Evolutionary conservation across 2,113 vertebrate genomes (phyloP).

Genomic region (Poeciliopsis occidentalis): DNA sequence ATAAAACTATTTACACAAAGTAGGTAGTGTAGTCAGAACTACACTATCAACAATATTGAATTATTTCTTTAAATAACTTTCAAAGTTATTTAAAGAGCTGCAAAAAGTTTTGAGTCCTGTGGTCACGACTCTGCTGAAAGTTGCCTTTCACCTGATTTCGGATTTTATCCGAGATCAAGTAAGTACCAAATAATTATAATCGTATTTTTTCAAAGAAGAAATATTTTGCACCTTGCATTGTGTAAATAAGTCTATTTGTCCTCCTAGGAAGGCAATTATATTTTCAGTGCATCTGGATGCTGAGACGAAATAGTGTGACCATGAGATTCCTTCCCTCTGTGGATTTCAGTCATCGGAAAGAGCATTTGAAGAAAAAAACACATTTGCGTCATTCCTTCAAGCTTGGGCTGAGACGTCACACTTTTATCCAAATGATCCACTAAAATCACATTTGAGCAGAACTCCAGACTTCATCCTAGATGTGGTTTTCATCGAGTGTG

Average conservation of each 20-base stretch:
- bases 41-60: too few species aligned
- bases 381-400: conserved; percentile 47
- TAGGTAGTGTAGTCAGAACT: too few species aligned
- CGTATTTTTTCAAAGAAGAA: neutral
- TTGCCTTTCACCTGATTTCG: too few species aligned
- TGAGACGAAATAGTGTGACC: conserved; percentile 5
- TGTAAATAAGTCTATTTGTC: neutral
- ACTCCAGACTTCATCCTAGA: neutral
- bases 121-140: too few species aligned
- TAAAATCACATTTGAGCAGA: neutral
- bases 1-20: neutral
- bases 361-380: neutral
- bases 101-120: too few species aligned
- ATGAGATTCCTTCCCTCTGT: neutral
- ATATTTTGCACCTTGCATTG: neutral
- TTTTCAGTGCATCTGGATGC: neutral
- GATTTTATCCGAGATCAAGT: too few species aligned
- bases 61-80: too few species aligned
- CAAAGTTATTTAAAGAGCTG: too few species aligned
- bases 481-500: conserved; percentile 8
- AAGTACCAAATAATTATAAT: too few species aligned
- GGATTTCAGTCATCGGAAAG: conserved; percentile 14
- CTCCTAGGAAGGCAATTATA: neutral
- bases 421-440: conserved; percentile 24
- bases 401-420: conserved; percentile 31